phyloP scores from a whole-genome alignment of 2,113 vertebrate genomes.

The Acanthisitta chloris region DNA sequence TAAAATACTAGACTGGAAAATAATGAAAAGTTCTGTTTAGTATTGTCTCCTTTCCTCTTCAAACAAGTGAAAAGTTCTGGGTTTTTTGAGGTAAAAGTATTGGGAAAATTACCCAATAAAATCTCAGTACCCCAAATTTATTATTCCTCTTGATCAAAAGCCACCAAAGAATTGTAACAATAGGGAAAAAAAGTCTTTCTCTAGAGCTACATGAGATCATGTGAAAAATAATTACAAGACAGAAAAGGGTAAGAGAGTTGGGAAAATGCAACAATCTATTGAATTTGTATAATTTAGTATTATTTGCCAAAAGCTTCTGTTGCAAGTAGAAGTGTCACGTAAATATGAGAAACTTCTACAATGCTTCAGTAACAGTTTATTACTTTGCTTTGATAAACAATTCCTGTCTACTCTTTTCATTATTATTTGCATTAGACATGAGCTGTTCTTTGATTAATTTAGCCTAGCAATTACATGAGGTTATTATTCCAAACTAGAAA shows the following conservation, averaged over 20 bases:
- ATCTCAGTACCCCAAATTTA: neutral
- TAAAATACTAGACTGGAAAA: neutral
- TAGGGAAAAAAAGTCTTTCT: neutral
- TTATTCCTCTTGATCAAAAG: neutral
- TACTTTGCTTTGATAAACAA: neutral
- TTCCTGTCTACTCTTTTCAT: neutral
- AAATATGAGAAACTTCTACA: neutral
- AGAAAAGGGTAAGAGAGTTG: neutral
- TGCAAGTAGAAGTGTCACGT: neutral
- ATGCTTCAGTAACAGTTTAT: neutral
- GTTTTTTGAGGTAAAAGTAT: neutral
- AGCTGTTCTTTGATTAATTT: neutral
- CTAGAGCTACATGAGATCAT: neutral
- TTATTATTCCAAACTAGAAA: neutral
- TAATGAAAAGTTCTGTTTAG: neutral
- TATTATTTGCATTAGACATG: neutral
- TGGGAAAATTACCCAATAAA: neutral
- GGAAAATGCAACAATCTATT: neutral
- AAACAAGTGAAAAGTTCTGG: neutral
- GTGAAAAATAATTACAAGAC: neutral
- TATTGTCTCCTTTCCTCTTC: neutral
- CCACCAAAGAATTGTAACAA: neutral
- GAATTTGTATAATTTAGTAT: neutral
- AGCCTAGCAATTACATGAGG: neutral
- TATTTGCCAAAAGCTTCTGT: neutral